phyloP scores from a whole-genome alignment of 2,888 invertebrate species.

The Dioctria rufipes region DNA sequence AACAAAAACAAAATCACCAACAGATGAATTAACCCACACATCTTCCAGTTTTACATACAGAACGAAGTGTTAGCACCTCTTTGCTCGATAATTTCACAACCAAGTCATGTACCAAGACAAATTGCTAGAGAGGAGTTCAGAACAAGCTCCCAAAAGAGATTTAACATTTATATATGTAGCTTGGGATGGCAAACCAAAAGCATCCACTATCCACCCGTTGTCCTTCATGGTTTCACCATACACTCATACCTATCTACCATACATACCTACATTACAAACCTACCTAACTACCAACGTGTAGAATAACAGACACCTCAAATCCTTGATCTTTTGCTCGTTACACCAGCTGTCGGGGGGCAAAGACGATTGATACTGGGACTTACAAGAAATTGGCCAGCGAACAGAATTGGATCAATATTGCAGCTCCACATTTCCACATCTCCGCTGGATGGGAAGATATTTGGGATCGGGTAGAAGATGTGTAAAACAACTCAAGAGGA shows the following conservation, averaged over 20 bases:
- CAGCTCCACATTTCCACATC: background rate
- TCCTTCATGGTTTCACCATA: no score
- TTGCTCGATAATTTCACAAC: background rate
- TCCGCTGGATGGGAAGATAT: background rate
- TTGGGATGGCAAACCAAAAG: no score
- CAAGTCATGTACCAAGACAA: no score
- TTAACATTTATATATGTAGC: no score
- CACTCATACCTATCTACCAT: no score
- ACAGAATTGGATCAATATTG: slow-evolving; percentile 6
- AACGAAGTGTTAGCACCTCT: background rate
- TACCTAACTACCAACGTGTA: no score
- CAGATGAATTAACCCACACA: background rate
- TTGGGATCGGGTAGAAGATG: background rate
- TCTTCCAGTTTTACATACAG: background rate
- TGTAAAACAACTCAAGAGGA: background rate
- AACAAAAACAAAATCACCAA: background rate
- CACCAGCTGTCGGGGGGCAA: background rate
- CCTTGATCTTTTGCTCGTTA: background rate
- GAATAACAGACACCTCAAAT: background rate
- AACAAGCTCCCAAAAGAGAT: no score
- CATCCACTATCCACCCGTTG: no score
- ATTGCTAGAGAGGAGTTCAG: no score
- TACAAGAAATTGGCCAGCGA: background rate
- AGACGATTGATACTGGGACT: background rate
- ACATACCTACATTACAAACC: no score